Evolutionary conservation across 1,140 invertebrate species (phyloP).

Genomic region (Zaprionus inermis): DNA sequence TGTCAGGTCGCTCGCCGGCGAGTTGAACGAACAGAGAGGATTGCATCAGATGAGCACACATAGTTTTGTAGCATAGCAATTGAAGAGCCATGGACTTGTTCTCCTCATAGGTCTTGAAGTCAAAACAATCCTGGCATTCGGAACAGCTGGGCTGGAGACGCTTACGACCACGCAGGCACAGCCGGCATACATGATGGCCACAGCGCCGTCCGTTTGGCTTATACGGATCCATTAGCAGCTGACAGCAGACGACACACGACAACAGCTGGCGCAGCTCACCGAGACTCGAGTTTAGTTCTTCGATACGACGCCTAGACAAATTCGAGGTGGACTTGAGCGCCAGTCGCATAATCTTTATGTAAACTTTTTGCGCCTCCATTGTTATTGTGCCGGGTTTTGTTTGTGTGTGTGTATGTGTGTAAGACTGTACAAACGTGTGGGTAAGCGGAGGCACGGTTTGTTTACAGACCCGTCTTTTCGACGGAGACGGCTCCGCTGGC

Average conservation of each 20-base stretch:
- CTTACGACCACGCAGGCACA: constrained; percentile 93
- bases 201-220: constrained; percentile 91
- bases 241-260: constrained; percentile 94
- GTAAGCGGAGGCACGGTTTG: constrained; percentile 31
- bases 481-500: constrained; percentile 36
- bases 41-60: constrained; percentile 92
- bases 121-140: constrained; percentile 92
- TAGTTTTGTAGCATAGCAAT: constrained; percentile 94
- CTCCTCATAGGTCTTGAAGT: constrained; percentile 89
- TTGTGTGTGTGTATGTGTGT: constrained; percentile 14
- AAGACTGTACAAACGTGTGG: constrained; percentile 50
- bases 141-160: constrained; percentile 92
- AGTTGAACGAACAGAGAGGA: constrained; percentile 87
- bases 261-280: constrained; percentile 93
- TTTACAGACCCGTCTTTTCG: constrained; percentile 31
- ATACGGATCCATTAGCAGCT: constrained; percentile 92
- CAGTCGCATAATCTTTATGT: constrained; percentile 48
- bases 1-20: constrained; percentile 16
- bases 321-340: constrained; percentile 43
- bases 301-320: constrained; percentile 88
- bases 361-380: constrained; percentile 49
- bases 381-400: background rate
- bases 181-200: constrained; percentile 94
- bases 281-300: constrained; percentile 92
- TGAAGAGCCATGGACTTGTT: constrained; percentile 92